Evolutionary conservation across 2,113 vertebrate species (phyloP).

Genomic region (western clawed frog (Xenopus tropicalis)): UCB_Xtro_10.0 CM004444.2:97351001-97351500

Average conservation of each 20-base stretch:
- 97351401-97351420: conserved; percentile 18
- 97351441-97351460: conserved; percentile 36
- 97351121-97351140: conserved; percentile 23
- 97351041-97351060: conserved; percentile 23
- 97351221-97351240: conserved; percentile 29
- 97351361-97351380: neutral
- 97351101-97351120: conserved; percentile 30
- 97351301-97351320: conserved; percentile 2
- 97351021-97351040: conserved; percentile 35
- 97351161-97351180: conserved; percentile 24
- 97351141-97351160: conserved; percentile 35
- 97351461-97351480: conserved; percentile 34
- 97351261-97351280: neutral
- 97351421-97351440: conserved; percentile 7
- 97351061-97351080: conserved; percentile 40
- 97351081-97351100: conserved; percentile 34
- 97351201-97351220: conserved; percentile 11
- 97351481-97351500: conserved; percentile 8
- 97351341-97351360: neutral
- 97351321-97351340: conserved; percentile 6
- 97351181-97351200: conserved; percentile 35
- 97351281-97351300: neutral
- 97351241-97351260: neutral
- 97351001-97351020: conserved; percentile 17
- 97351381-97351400: conserved; percentile 1